Evolutionary conservation across 2,888 invertebrate genomes (phyloP).

Genomic region (Rhagophthalmus giganteus): DNA sequence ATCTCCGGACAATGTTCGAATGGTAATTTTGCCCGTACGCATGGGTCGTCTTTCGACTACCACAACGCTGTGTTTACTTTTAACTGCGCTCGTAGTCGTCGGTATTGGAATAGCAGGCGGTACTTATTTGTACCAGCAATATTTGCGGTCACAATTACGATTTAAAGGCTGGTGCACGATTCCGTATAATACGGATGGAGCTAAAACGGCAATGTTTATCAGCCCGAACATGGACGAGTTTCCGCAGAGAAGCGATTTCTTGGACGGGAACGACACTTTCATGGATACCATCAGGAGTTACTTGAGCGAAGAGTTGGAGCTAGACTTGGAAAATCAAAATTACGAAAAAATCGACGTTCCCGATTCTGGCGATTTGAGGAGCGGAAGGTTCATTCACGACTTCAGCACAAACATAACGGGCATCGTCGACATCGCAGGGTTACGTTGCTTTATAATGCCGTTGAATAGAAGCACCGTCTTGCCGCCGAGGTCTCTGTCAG

Average conservation of each 20-base stretch:
- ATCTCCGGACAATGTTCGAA: slow-evolving; percentile 46
- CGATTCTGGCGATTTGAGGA: slow-evolving; percentile 78
- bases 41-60: slow-evolving; percentile 63
- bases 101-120: slow-evolving; percentile 73
- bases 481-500: slow-evolving; percentile 78
- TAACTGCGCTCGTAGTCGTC: slow-evolving; percentile 71
- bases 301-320: slow-evolving; percentile 80
- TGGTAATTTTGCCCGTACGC: slow-evolving; percentile 55
- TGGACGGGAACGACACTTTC: slow-evolving; percentile 12
- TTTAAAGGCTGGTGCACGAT: slow-evolving; percentile 73
- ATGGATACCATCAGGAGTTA: slow-evolving; percentile 52
- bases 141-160: slow-evolving; percentile 64
- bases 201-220: slow-evolving; percentile 37
- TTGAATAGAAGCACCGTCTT: slow-evolving; percentile 76
- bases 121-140: slow-evolving; percentile 75
- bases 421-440: slow-evolving; percentile 53
- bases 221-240: slow-evolving; percentile 15
- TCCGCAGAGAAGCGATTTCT: slow-evolving; percentile 6
- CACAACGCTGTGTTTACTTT: slow-evolving; percentile 68
- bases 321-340: slow-evolving; percentile 70
- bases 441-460: slow-evolving; percentile 89
- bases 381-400: slow-evolving; percentile 89
- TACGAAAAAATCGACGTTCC: slow-evolving; percentile 87
- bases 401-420: slow-evolving; percentile 76
- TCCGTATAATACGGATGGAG: slow-evolving; percentile 56